phyloP scores from a whole-genome alignment of 2,888 invertebrate genomes.

The Callinectes sapidus region DNA sequence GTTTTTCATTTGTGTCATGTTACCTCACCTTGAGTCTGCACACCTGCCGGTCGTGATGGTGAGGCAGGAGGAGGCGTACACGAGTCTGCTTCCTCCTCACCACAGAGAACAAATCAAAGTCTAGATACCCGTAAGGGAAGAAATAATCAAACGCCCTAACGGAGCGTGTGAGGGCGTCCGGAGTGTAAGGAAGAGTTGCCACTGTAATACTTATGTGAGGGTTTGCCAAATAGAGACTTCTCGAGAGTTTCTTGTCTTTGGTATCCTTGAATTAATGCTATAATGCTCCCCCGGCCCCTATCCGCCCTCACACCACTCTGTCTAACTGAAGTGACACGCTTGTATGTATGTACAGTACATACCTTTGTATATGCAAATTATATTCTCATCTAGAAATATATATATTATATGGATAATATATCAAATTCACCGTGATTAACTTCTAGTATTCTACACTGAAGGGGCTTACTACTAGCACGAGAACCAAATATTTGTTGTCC shows the following conservation, averaged over 20 bases:
- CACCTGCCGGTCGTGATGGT: not conserved
- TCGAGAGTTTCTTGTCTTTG: not conserved
- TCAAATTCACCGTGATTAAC: constrained; percentile 10
- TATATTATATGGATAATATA: constrained; percentile 23
- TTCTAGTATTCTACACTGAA: not conserved
- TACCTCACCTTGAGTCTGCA: not conserved
- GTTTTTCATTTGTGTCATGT: not conserved
- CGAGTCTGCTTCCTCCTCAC: not conserved
- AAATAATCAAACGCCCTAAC: not conserved
- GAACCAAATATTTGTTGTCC: not conserved
- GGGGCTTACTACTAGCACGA: constrained; percentile 7
- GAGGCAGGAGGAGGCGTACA: not conserved
- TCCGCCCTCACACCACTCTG: not conserved
- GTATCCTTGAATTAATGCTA: not conserved
- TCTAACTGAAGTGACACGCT: not conserved
- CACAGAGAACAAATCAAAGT: constrained; percentile 1
- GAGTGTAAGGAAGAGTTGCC: not conserved
- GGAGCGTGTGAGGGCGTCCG: not conserved
- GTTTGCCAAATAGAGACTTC: not conserved
- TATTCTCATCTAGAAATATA: constrained; percentile 26
- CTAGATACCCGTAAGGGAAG: constrained; percentile 4
- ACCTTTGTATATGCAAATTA: not conserved
- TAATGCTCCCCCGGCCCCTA: not conserved
- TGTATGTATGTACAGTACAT: not conserved
- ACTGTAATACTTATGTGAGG: not conserved